Base-by-base conservation (phyloP, 2,888 invertebrate genomes). In the Drosophila atroscutellata region DNA sequence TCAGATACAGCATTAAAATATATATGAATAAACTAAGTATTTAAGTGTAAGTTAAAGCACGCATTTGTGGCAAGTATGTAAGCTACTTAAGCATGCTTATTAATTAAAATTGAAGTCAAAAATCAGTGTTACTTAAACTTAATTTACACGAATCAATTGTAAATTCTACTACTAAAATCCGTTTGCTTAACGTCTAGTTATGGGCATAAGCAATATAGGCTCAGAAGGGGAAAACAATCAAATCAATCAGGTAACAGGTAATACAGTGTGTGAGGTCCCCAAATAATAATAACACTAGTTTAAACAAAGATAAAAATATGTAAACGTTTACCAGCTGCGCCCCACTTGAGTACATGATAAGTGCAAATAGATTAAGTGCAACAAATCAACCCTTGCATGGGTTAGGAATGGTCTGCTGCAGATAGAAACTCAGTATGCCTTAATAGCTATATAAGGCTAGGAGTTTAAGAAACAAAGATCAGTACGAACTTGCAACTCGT, bases 31-130 rank as follows among this genome's bases (percentile, higher is more conserved):
- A n/a, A 24, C 7, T 59, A 54, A 8, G 11, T 24, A 18, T 36
- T 39, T 47, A 36, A 7, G 1, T 45, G 1, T 32, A 49, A 37
- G 65, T 37, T 72, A 18, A 61, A 50, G 49, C 59, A 55, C 65
- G 37, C 9, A n/a, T 24, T 28, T 67, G 67, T 45, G 58, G 11
- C 8, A 49, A 26, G n/a, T 30, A 26, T 57, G 26, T 36, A 47
- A 63, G 30, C 63, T 75, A 69, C 51, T 56, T n/a, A 18, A 15
- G 8, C 73, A 75, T 74, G 73, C 73, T 67, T 32, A 34, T 32
- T n/a, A n/a, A 20, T 13, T 39, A 7, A 7, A 50, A n/a, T 28
- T 15, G 15, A 32, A 11, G 28, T 24, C 15, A 18, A 9, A 30
- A 11, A 28, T 54, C 15, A 9, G 11, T 36, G 18, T 13, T 18